Conservation (phyloP, 1,140 invertebrate genomes). For the Glomeris maerens region DNA sequence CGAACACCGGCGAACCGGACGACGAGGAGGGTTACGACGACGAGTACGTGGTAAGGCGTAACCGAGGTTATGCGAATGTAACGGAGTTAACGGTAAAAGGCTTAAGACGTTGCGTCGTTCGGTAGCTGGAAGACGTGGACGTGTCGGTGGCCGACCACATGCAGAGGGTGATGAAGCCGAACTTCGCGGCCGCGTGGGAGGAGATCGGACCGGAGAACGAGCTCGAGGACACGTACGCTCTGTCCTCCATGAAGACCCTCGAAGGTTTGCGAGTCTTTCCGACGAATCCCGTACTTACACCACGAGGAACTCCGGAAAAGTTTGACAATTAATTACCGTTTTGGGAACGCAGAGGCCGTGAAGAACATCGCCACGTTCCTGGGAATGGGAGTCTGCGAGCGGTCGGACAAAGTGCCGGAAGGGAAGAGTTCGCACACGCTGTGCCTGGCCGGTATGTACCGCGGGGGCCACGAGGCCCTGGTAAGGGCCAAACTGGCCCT, state of each 20-base stretch:
- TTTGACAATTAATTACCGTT: too few relatives aligned
- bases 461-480: constrained; percentile 76
- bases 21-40: constrained; percentile 81
- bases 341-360: constrained; percentile 62
- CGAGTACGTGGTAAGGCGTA: constrained; percentile 51
- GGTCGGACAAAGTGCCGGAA: constrained; percentile 67
- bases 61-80: too few relatives aligned
- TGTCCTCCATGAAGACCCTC: constrained; percentile 62
- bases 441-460: constrained; percentile 64
- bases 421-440: constrained; percentile 70
- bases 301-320: too few relatives aligned
- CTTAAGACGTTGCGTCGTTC: too few relatives aligned
- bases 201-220: constrained; percentile 62
- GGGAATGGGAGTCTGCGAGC: constrained; percentile 72
- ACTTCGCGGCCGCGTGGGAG: constrained; percentile 47
- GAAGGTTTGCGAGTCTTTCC: constrained; percentile 42
- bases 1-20: constrained; percentile 79
- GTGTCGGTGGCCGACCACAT: constrained; percentile 81
- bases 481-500: constrained; percentile 65
- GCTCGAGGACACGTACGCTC: constrained; percentile 75
- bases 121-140: constrained; percentile 81
- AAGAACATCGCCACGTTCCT: constrained; percentile 74
- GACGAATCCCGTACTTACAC: too few relatives aligned
- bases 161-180: constrained; percentile 60
- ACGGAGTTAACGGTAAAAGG: too few relatives aligned